These are phyloP conservation scores for Colletes latitarsis DNA, from an alignment of 1,140 invertebrate species.

Conservation along the genomic window DNA sequence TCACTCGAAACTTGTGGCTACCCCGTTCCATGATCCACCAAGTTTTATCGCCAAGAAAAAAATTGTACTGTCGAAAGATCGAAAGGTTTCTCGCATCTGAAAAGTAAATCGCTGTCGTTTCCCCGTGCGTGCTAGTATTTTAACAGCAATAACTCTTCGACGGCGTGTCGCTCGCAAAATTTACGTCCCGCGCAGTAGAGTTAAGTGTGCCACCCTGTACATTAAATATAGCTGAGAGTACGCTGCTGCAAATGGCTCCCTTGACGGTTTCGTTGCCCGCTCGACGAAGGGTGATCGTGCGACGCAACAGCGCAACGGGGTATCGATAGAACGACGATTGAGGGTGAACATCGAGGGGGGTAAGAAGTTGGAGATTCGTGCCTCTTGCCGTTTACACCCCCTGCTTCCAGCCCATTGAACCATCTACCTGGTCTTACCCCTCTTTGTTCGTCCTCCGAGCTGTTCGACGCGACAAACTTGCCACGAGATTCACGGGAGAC, in stretches of 20 bases:
- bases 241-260: slow-evolving; percentile 9
- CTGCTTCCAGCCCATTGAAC: slow-evolving; percentile 36
- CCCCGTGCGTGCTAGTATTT: background rate
- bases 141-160: background rate
- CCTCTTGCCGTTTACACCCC: slow-evolving; percentile 43
- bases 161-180: background rate
- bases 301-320: slow-evolving; percentile 15
- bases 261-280: slow-evolving; percentile 10
- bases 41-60: background rate
- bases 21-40: too few relatives aligned
- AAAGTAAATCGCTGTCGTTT: background rate
- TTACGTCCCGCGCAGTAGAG: background rate
- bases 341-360: slow-evolving; percentile 9
- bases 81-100: background rate
- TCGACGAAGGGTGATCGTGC: slow-evolving; percentile 15
- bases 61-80: background rate
- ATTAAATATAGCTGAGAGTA: slow-evolving; percentile 20
- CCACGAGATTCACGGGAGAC: background rate
- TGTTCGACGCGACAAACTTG: slow-evolving; percentile 4
- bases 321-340: slow-evolving; percentile 21
- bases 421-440: slow-evolving; percentile 28
- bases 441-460: slow-evolving; percentile 10
- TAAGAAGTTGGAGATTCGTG: slow-evolving; percentile 31
- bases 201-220: slow-evolving; percentile 10
- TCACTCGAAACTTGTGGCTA: too few relatives aligned